Conservation (phyloP, 2,888 invertebrate species). For the Leistus spinibarbis region DNA sequence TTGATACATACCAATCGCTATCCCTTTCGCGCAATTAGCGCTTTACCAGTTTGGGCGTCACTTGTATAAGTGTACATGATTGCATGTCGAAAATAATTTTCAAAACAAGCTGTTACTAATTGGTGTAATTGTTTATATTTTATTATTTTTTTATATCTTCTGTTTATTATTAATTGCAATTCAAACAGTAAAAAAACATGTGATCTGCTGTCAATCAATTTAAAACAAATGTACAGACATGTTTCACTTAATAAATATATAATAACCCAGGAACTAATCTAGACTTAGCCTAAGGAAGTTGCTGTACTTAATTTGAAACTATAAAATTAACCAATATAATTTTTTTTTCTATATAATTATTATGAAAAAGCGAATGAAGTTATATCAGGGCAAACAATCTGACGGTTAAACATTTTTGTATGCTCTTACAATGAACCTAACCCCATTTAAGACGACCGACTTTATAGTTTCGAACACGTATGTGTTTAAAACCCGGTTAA, state of each 20-base stretch:
- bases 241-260: not conserved
- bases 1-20: no score
- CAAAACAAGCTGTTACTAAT: no score
- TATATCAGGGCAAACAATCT: not conserved
- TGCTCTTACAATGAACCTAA: not conserved
- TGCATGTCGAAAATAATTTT: no score
- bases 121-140: no score
- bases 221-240: not conserved
- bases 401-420: not conserved
- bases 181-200: not conserved
- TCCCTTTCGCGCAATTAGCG: no score
- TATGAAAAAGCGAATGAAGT: not conserved
- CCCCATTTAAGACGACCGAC: not conserved
- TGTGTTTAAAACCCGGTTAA: slow-evolving; percentile 24
- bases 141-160: no score
- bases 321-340: not conserved
- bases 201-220: not conserved
- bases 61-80: no score
- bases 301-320: not conserved
- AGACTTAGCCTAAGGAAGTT: not conserved
- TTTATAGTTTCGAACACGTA: not conserved
- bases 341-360: not conserved
- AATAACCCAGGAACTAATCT: not conserved
- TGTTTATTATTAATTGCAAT: no score
- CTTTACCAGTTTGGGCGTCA: no score